These are phyloP conservation scores for Nebria brevicollis DNA, from an alignment of 2,888 invertebrate species.

Conservation along the genomic window DNA sequence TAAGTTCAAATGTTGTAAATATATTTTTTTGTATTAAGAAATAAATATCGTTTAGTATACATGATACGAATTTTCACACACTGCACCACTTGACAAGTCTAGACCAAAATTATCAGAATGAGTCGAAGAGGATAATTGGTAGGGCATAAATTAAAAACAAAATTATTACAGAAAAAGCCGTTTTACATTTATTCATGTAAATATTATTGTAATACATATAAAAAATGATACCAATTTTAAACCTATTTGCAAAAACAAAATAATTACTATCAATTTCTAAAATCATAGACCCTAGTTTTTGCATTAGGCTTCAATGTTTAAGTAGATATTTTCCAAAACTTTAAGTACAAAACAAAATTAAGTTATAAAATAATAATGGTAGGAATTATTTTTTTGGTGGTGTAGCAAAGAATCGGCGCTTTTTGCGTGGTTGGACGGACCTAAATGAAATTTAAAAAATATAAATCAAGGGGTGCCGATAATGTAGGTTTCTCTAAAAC, in stretches of 20 bases:
- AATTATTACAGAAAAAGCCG: not conserved
- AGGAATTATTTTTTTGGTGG: constrained; percentile 15
- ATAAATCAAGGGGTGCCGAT: not conserved
- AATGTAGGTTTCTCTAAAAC: not conserved
- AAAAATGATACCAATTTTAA: not conserved
- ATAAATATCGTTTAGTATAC: constrained; percentile 5
- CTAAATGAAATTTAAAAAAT: not conserved
- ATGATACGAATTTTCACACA: not conserved
- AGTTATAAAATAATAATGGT: not conserved
- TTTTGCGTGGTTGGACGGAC: constrained; percentile 15
- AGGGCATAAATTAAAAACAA: not conserved
- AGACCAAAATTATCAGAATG: too few species aligned
- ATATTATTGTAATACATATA: not conserved
- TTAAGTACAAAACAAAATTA: not conserved
- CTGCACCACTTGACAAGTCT: not conserved
- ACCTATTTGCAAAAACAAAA: not conserved
- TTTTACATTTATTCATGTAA: constrained; percentile 2
- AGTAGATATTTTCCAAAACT: constrained; percentile 2
- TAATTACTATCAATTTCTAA: not conserved
- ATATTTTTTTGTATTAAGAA: constrained; percentile 19
- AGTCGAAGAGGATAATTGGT: not conserved
- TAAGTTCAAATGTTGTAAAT: constrained; percentile 11
- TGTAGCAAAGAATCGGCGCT: constrained; percentile 14
- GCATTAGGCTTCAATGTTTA: not conserved
- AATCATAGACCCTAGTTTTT: not conserved